Evolutionary conservation across 2,888 invertebrate genomes (phyloP), one percentile per base, ranked within the genome.

Genomic region (Nymphalis c-album): DNA sequence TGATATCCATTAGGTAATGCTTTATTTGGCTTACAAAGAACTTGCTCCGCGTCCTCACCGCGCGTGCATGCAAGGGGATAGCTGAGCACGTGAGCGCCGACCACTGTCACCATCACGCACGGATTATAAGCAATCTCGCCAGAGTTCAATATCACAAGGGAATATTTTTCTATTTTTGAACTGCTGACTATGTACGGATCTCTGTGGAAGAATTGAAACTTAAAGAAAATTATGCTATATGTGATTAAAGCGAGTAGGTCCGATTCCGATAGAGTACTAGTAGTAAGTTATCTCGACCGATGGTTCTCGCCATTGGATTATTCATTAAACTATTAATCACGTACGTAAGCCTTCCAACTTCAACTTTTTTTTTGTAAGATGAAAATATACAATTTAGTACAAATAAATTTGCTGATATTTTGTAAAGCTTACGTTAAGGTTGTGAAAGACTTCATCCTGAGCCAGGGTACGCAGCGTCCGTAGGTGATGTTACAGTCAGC

Each of bases 81-180:
- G 0, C 58, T 53, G n/a, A 69, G 45, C 22, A 82, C 58, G 0
- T 50, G 62, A 1, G 73, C 76, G 2, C 79, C 81, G 0, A 7
- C 0, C 0, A 83, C 63, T 1, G 22, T 45, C n/a, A 85, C 60
- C 0, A 66, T 70, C 35, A 82, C 69, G 69, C 86, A 86, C 0
- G 84, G 68, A 0, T 75, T 75, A 72, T 87, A 86, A 0, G 88
- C 86, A 0, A 78, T 74, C 31, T 86, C 85, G 0, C 85, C 85
- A 0, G 26, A 47, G 66, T 87, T 90, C 0, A 0, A 0, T 0
- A 87, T 69, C 0, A 10, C 8, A 0, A 86, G 60, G 0, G 20
- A 35, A 0, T 83, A 66, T 0, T 13, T 59, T 35, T 81, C 80
- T 0, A 17, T 69, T 0, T 71, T 60, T 6, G 85, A 61, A 16